phyloP scores from a whole-genome alignment of 2,888 invertebrate species.

The Lasioglossum pauxillum region DNA sequence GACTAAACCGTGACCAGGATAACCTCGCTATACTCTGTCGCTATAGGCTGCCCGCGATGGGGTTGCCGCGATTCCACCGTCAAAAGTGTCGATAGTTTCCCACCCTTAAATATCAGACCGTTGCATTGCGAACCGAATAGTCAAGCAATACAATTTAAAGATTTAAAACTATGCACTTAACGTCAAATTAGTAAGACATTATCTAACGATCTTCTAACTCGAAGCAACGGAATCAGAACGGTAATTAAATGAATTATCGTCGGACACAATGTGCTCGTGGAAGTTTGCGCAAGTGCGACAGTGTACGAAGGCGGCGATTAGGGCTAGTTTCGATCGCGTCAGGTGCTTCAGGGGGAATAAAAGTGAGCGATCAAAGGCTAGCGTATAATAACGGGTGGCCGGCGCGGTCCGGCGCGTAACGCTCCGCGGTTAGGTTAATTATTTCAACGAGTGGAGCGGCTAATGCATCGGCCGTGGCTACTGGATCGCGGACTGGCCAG shows the following conservation, averaged over 20 bases:
- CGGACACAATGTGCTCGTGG: not conserved
- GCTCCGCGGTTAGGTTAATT: slow-evolving; percentile 82
- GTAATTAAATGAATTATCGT: not conserved
- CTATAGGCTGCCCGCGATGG: not conserved
- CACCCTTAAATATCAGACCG: too few species aligned
- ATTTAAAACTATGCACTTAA: too few species aligned
- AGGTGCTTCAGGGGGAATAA: not conserved
- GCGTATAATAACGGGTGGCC: slow-evolving; percentile 58
- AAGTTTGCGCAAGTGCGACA: not conserved
- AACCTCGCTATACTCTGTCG: slow-evolving; percentile 54
- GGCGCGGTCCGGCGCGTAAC: slow-evolving; percentile 47
- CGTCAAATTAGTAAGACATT: not conserved
- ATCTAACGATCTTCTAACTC: too few species aligned
- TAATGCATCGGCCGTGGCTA: slow-evolving; percentile 78
- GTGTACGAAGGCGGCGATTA: not conserved
- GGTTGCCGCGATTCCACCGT: not conserved
- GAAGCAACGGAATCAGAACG: not conserved
- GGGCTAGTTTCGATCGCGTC: not conserved
- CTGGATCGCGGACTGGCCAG: slow-evolving; percentile 79
- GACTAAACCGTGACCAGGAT: slow-evolving; percentile 76
- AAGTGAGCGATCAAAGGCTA: slow-evolving; percentile 1
- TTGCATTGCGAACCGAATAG: too few species aligned
- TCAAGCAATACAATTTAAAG: too few species aligned
- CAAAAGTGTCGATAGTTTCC: not conserved
- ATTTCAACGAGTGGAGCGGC: slow-evolving; percentile 81